Conservation (phyloP, 2,888 invertebrate species). For the Polydrusus tereticollis region DNA sequence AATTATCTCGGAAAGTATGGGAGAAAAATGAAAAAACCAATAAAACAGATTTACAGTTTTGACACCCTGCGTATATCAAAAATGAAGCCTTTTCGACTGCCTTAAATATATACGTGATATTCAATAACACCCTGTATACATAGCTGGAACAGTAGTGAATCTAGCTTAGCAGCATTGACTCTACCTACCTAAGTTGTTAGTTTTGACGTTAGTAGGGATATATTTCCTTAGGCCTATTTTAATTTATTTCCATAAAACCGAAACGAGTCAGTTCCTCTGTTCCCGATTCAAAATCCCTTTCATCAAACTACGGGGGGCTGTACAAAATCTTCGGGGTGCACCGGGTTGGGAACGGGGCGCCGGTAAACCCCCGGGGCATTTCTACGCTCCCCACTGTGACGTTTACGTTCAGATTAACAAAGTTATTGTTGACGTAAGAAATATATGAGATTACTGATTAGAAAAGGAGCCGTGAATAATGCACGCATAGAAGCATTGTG, state of each 20-base stretch:
- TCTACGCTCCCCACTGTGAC: conserved; percentile 20
- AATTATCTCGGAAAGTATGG: no score
- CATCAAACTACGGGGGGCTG: conserved; percentile 42
- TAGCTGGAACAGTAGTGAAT: no score
- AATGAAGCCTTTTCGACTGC: no score
- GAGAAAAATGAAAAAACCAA: no score
- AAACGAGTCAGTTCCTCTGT: conserved; percentile 27
- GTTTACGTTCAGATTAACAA: conserved; percentile 45
- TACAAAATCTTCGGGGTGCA: conserved; percentile 42
- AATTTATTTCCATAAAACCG: conserved; percentile 46
- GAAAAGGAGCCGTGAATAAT: conserved; percentile 8
- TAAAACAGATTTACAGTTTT: no score
- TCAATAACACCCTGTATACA: no score
- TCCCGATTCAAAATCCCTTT: conserved; percentile 43
- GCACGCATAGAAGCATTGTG: no score
- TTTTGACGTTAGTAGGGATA: no score
- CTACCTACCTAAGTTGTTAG: no score
- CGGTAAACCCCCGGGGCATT: conserved; percentile 3
- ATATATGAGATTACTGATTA: conserved; percentile 20
- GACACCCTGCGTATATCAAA: no score
- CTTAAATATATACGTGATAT: no score
- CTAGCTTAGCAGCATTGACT: no score
- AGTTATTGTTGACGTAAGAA: conserved; percentile 40
- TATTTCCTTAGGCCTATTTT: conserved; percentile 9
- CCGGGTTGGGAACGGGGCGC: neutral